Percentiles rank a stretch among this genome's conserved stretches.
Conservation (phyloP, 2,113 vertebrate genomes). For the Rhabdomys dilectus region DNA sequence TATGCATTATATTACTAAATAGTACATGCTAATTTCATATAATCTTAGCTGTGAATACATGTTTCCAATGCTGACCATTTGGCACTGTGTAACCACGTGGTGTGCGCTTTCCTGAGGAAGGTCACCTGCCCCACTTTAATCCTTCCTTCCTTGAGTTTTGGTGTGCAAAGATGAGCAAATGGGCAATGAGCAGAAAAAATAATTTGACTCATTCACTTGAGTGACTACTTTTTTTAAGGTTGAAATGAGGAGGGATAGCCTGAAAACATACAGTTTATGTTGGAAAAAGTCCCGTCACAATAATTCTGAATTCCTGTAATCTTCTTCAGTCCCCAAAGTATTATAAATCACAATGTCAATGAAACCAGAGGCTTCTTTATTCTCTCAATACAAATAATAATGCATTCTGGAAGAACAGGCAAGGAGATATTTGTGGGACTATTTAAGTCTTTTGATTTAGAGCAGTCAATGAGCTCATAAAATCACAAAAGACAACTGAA, state of each 20-base stretch:
- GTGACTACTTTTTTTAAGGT: background rate
- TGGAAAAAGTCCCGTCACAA: background rate
- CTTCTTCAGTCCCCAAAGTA: background rate
- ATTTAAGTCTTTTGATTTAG: conserved; percentile 71
- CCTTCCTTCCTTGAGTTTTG: background rate
- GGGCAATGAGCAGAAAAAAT: background rate
- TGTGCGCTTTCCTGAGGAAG: background rate
- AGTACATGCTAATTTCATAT: background rate
- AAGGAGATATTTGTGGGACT: conserved; percentile 47
- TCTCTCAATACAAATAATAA: conserved; percentile 70
- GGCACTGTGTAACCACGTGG: background rate
- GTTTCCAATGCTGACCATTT: background rate
- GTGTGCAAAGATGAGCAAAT: background rate
- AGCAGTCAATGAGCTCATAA: conserved; percentile 61
- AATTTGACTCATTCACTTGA: background rate
- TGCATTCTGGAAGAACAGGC: conserved; percentile 39
- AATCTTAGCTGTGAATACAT: too few species aligned
- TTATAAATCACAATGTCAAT: conserved; percentile 66
- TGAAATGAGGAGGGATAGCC: background rate
- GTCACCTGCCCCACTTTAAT: too few species aligned
- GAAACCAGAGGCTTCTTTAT: conserved; percentile 47
- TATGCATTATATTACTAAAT: background rate
- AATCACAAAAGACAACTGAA: conserved; percentile 65
- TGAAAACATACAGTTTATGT: background rate
- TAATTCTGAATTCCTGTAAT: conserved; percentile 59